Evolutionary conservation across 2,888 invertebrate species (phyloP).

Genomic region (Drosophila dives): DNA sequence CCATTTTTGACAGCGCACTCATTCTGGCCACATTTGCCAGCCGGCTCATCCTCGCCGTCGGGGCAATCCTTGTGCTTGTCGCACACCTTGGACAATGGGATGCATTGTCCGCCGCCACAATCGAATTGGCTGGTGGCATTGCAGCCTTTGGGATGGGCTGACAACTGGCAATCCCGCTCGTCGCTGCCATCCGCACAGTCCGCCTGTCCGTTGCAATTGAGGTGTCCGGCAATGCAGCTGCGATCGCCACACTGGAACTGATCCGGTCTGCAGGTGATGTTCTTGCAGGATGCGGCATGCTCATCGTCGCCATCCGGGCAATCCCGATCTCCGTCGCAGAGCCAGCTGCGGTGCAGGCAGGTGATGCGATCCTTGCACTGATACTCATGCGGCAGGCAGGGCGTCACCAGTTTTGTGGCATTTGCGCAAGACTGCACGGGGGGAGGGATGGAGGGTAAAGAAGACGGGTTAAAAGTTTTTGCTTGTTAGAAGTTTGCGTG

Average conservation of each 20-base stretch:
- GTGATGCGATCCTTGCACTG: conserved; percentile 92
- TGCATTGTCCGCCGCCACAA: conserved; percentile 94
- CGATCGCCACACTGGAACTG: conserved; percentile 94
- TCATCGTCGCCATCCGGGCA: conserved; percentile 94
- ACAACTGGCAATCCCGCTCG: conserved; percentile 80
- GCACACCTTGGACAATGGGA: conserved; percentile 91
- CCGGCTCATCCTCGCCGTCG: conserved; percentile 94
- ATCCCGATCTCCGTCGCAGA: conserved; percentile 93
- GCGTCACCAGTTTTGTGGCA: conserved; percentile 84
- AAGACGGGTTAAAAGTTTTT: conserved; percentile 51
- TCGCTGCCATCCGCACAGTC: conserved; percentile 95
- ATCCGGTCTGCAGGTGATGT: conserved; percentile 92
- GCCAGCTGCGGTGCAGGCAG: conserved; percentile 92
- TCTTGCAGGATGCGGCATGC: conserved; percentile 87
- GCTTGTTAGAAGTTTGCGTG: conserved; percentile 57
- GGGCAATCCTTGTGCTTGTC: conserved; percentile 95
- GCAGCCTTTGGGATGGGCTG: conserved; percentile 85
- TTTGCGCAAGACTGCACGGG: conserved; percentile 62
- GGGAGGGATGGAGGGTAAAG: background rate
- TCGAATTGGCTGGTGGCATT: conserved; percentile 92
- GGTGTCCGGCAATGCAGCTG: conserved; percentile 91
- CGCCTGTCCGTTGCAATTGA: conserved; percentile 92
- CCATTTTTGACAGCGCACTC: conserved; percentile 93
- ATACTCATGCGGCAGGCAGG: conserved; percentile 90
- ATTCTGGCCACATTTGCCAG: conserved; percentile 90